These are phyloP conservation scores for Lates japonicus DNA, from an alignment of 2,797 vertebrate species.

Conservation along the genomic window DNA sequence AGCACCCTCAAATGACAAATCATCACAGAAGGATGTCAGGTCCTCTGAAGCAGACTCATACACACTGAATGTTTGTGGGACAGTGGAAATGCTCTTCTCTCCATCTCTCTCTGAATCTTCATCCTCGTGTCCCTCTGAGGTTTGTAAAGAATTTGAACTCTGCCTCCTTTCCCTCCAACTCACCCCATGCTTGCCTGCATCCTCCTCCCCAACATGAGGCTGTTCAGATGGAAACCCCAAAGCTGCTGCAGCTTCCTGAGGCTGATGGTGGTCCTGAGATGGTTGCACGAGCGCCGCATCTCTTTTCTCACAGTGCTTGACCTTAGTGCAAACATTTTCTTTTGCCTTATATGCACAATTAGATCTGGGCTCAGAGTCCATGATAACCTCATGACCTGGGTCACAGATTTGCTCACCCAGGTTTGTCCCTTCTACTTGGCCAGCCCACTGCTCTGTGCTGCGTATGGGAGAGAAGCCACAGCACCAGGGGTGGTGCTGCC, in stretches of 20 bases:
- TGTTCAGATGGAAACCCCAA: constrained; percentile 37
- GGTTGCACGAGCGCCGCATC: constrained; percentile 31
- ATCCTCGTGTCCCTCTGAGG: constrained; percentile 47
- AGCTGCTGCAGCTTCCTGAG: constrained; percentile 62
- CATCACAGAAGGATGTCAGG: constrained; percentile 75
- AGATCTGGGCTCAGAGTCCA: constrained; percentile 67
- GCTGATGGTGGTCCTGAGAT: constrained; percentile 67
- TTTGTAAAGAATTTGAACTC: constrained; percentile 21
- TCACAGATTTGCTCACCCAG: constrained; percentile 59
- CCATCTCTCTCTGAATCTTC: constrained; percentile 29
- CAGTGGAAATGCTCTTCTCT: constrained; percentile 43
- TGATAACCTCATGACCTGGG: constrained; percentile 51
- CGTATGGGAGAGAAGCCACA: constrained; percentile 69
- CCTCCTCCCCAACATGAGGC: constrained; percentile 61
- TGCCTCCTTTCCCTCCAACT: constrained; percentile 21
- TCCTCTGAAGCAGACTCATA: constrained; percentile 69
- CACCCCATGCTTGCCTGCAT: constrained; percentile 20
- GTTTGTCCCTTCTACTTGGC: constrained; percentile 64
- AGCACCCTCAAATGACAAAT: constrained; percentile 67
- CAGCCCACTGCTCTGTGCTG: constrained; percentile 63
- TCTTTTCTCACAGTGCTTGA: constrained; percentile 64
- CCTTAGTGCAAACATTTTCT: constrained; percentile 60
- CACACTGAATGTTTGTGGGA: constrained; percentile 37
- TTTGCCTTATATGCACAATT: constrained; percentile 23
- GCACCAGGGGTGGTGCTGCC: constrained; percentile 72